Base-by-base conservation (phyloP, 2,113 vertebrate species). In the Danionella cerebrum region DNA sequence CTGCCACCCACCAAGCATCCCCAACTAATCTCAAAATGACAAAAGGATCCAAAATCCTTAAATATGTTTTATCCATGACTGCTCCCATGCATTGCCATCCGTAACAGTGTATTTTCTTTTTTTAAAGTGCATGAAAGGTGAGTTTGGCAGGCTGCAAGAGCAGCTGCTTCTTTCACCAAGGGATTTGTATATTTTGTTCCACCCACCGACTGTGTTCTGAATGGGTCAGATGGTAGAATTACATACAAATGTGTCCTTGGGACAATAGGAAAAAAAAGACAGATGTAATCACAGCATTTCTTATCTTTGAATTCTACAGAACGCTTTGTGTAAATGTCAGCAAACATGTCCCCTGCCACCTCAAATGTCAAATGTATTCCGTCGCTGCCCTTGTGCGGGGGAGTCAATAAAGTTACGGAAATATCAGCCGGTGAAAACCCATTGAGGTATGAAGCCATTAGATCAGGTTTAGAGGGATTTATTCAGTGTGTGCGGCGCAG, bases 381-480 rank as follows among this genome's bases (percentile, higher is more conserved):
- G 44, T 55, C 27, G 18, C 48, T 60, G 72, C 51, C 72, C 55
- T 29, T 51, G 18, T 33, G 18, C 38, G 2, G 13, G 25, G n/a
- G 2, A 55, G 8, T 64, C 39, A 25, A 71, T 67, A 68, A 57
- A 71, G 21, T 58, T 19, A 71, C 27, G 29, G 51, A 57, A 67
- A 66, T 47, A 29, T 67, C 50, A 14, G 48, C 55, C 72, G 47
- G 55, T 10, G 70, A 55, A 70, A 62, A 55, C 38, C 62, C 51
- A 22, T 47, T 64, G 21, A 65, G 62, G 33, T 45, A 64, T 25
- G 11, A 35, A 58, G 57, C 65, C 57, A 75, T 75, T 71, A 68
- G 36, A 71, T 47, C 64, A 68, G 50, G 51, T 51, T 63, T 67
- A 63, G 48, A 65, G 64, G 50, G 73, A 71, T 71, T 71, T 71